Evolutionary conservation across 64 coral and sea anemone species (phyloP), one percentile per base, ranked within the genome.

Genomic region (Catalaphyllia jardinei): DNA sequence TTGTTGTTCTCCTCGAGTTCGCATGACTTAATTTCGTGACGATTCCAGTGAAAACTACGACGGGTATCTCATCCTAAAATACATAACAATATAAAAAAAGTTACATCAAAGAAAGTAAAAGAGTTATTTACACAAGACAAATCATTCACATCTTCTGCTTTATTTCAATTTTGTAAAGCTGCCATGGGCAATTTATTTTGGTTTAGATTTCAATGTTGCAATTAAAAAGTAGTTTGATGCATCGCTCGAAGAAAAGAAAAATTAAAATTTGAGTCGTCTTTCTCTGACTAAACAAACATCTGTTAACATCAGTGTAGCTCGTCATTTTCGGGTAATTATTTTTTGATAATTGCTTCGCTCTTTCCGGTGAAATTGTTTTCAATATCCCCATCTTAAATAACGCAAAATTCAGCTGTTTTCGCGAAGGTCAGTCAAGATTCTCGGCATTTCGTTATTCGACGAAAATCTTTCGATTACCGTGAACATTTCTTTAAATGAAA

Each of bases 271-370:
- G 9, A 82, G 13, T 80, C 60, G 24, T 20, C 29, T 29, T 65
- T 63, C 39, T 39, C 29, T 29, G 31, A 54, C 33, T 82, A 64
- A 82, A 82, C 31, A 82, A 82, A 82, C 60, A 82, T 82, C 79
- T 65, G 79, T 64, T 82, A 80, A 14, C 60, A 24, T 55, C 29
- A 50, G n/a, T 57, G 77, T 22, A 25, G 77, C 8, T 29, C 60
- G 62, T 42, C 62, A 84, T n/a, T 69, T 84, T 35, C 35, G 62
- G 8, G 35, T 31, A 84, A 63, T 64, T 82, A 42, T 82, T 63
- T 24, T 42, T 18, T 65, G 60, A 64, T 82, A 65, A 82, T 63
- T 19, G 19, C 57, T 64, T 33, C 4, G 59, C 60, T 82, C 30
- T 16, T 63, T 64, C 39, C 6, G 4, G 35, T 49, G 33, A 42